Conservation (phyloP, 2,888 invertebrate genomes). For the Sarcophaga caerulescens region DNA sequence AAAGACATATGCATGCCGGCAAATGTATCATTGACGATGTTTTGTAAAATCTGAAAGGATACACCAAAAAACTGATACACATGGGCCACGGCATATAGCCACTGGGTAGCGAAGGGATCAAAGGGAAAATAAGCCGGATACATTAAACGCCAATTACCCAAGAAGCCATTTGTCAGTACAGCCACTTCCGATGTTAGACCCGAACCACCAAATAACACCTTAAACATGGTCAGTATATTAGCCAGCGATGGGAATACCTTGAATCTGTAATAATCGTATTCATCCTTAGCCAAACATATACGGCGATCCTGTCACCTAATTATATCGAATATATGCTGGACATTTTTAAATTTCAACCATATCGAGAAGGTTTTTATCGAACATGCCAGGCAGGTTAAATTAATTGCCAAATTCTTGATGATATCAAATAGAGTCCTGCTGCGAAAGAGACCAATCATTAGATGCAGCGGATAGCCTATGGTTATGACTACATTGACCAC, state of each 20-base stretch:
- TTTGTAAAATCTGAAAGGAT: constrained; percentile 50
- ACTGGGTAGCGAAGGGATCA: constrained; percentile 26
- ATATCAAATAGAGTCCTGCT: constrained; percentile 44
- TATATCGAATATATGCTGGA: constrained; percentile 49
- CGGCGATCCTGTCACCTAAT: constrained; percentile 46
- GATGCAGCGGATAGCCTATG: constrained; percentile 61
- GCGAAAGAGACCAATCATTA: constrained; percentile 62
- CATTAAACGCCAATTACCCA: constrained; percentile 58
- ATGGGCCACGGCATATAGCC: constrained; percentile 53
- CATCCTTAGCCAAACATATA: constrained; percentile 15
- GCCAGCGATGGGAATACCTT: constrained; percentile 19
- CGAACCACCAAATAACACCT: constrained; percentile 26
- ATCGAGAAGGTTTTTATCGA: constrained; percentile 54
- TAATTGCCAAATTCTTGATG: constrained; percentile 63
- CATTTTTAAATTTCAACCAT: constrained; percentile 57
- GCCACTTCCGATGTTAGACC: constrained; percentile 51
- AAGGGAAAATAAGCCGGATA: constrained; percentile 69
- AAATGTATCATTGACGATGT: constrained; percentile 62
- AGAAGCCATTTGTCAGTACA: constrained; percentile 47
- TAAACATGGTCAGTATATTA: constrained; percentile 19
- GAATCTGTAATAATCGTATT: constrained; percentile 27
- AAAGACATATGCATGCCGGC: constrained; percentile 53
- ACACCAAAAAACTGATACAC: constrained; percentile 64
- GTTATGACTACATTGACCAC: constrained; percentile 50
- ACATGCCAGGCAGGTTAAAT: constrained; percentile 45